Base-by-base conservation (phyloP, 2,113 vertebrate genomes). In the Aptenodytes patagonicus region DNA sequence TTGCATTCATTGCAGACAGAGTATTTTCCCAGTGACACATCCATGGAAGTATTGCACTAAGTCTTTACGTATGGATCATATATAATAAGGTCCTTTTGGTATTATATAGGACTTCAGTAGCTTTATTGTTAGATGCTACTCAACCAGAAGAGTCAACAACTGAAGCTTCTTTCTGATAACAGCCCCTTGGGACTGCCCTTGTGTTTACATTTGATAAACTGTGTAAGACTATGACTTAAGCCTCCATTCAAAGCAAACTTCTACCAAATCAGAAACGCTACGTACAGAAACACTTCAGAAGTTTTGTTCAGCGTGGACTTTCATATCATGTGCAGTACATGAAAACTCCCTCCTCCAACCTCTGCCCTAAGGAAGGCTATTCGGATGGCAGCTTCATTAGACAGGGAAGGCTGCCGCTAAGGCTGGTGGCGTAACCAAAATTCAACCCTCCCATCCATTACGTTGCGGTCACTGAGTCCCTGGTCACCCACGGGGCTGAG, bases 391-490 rank as follows among this genome's bases (percentile, higher is more conserved):
- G 51, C 44, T 90, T 54, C 40, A 3, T 51, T 40, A 32, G 62
- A 46, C 8, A 32, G 20, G n/a, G 69, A 54, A 73, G 17, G 29
- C n/a, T 61, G 14, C 25, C 1, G 0, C 49, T 18, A 22, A 51
- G 46, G 70, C 42, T 2, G 1, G 26, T 2, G 1, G 2, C 16
- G 21, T 12, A 62, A 68, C 18, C 29, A 60, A 22, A 70, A 75
- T 40, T 77, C 49, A 72, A 21, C 40, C 10, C 15, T 62, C 19
- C 34, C 24, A 11, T 24, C 9, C 5, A 0, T 54, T 47, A 11
- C 1, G 0, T 58, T 61, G 38, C 1, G 1, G n/a, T 60, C 46
- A 13, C 17, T 40, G 32, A 62, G 38, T 11, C 55, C 6, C 0
- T 11, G 42, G 9, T 68, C 55, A 93, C 42, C 17, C 69, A n/a